phyloP scores from a whole-genome alignment of 2,797 vertebrate species.

The Clarias laeviceps region DNA sequence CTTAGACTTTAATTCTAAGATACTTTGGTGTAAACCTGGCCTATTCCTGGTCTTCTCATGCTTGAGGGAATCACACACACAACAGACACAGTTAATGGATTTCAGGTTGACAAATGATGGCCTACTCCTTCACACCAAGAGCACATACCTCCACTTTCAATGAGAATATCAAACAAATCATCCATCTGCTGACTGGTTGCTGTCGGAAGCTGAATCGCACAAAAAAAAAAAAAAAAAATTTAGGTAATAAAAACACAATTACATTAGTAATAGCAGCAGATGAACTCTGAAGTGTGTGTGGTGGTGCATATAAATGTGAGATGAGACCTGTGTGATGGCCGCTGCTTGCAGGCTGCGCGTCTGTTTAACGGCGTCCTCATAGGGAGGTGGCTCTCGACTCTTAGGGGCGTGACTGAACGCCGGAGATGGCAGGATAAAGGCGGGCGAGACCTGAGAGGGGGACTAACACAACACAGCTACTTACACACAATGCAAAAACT shows the following conservation, averaged over 20 bases:
- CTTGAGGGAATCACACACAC: background rate
- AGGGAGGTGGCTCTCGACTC: slow-evolving; percentile 89
- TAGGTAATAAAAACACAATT: slow-evolving; percentile 32
- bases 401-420: slow-evolving; percentile 79
- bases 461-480: slow-evolving; percentile 63
- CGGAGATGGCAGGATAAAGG: slow-evolving; percentile 77
- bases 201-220: slow-evolving; percentile 77
- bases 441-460: slow-evolving; percentile 73
- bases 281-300: background rate
- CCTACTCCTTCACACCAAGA: background rate
- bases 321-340: slow-evolving; percentile 67
- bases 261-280: background rate
- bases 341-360: slow-evolving; percentile 81
- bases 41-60: background rate
- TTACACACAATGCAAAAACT: background rate
- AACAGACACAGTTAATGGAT: background rate
- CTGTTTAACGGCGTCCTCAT: slow-evolving; percentile 96
- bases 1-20: background rate
- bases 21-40: background rate
- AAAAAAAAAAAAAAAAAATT: too few relatives aligned
- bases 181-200: slow-evolving; percentile 98
- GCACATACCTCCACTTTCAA: slow-evolving; percentile 91
- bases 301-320: slow-evolving; percentile 12
- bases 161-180: slow-evolving; percentile 97
- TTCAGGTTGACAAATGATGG: background rate